phyloP scores from a whole-genome alignment of 2,888 invertebrate species.

The Amaurobius ferox region DNA sequence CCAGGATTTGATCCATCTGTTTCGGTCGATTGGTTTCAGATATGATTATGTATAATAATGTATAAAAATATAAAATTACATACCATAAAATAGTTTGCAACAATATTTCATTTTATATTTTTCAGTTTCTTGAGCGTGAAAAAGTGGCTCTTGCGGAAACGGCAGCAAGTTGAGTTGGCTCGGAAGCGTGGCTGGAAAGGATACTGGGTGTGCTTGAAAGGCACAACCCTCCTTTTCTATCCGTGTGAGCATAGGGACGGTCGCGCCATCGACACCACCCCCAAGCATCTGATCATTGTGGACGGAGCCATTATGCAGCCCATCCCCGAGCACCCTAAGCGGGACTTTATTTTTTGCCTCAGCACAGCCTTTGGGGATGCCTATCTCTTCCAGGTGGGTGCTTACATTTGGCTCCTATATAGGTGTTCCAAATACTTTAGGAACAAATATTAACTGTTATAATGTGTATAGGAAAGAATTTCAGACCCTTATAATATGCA shows the following conservation, averaged over 20 bases:
- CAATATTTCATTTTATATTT: neutral
- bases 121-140: conserved; percentile 96
- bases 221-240: conserved; percentile 96
- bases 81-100: no score
- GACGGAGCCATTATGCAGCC: conserved; percentile 98
- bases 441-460: no score
- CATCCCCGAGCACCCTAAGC: conserved; percentile 97
- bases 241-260: conserved; percentile 93
- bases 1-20: no score
- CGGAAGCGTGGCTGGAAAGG: conserved; percentile 98
- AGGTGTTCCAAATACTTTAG: no score
- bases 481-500: no score
- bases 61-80: no score
- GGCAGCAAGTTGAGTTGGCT: conserved; percentile 89
- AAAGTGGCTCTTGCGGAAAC: conserved; percentile 97
- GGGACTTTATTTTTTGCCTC: conserved; percentile 98
- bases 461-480: no score
- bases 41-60: no score
- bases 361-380: conserved; percentile 99
- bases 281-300: conserved; percentile 96
- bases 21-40: no score
- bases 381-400: conserved; percentile 97
- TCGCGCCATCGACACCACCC: conserved; percentile 90
- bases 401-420: no score
- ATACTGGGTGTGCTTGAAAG: conserved; percentile 98